Base-by-base conservation (phyloP, 1,140 invertebrate genomes). In the Hypothenemus hampei region DNA sequence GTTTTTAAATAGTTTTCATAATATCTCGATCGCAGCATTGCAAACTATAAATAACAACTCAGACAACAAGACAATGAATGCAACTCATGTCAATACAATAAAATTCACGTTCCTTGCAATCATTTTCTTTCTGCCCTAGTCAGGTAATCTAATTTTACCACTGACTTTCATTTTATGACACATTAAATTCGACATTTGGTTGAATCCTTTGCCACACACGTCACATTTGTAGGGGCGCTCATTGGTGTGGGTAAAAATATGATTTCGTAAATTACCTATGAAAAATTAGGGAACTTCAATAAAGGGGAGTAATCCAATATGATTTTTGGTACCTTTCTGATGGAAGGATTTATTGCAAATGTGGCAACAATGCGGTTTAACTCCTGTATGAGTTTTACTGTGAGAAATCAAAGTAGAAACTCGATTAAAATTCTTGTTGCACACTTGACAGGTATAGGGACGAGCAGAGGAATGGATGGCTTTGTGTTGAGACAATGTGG, bases 201-300 rank as follows among this genome's bases (percentile, higher is more conserved):
- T 90, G 73, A 89, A 90, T 11, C 85, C 84, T 61, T 84, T 84
- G 35, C 79, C 73, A 67, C 87, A 91, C 11, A 85, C 73, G 57
- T 87, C 82, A 69, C 87, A 91, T 58, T 85, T 84, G 62, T 89
- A 90, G 0, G 87, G 87, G 22, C 87, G 77, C 64, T 87, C 87
- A 46, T 89, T 85, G 2, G 87, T 89, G 60, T 90, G 87, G 0
- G 83, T 85, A 62, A 84, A 86, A 26, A 85, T 74, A 62, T 86
- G 84, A 61, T 86, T 85, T 8, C 83, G 73, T 20, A 86, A 71
- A 65, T 85, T 85, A 6, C 83, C 84, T 86, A 61, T 26, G 63
- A 31, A 31, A 31, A n/a, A n/a, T n/a, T n/a, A n/a, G n/a, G n/a
- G n/a, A n/a, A n/a, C n/a, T n/a, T n/a, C n/a, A n/a, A n/a, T n/a